A percentile compares a stretch with the other conserved stretches of the same genome.
Conservation (phyloP, 2,797 vertebrate genomes). For the Neoniphon sammara region DNA sequence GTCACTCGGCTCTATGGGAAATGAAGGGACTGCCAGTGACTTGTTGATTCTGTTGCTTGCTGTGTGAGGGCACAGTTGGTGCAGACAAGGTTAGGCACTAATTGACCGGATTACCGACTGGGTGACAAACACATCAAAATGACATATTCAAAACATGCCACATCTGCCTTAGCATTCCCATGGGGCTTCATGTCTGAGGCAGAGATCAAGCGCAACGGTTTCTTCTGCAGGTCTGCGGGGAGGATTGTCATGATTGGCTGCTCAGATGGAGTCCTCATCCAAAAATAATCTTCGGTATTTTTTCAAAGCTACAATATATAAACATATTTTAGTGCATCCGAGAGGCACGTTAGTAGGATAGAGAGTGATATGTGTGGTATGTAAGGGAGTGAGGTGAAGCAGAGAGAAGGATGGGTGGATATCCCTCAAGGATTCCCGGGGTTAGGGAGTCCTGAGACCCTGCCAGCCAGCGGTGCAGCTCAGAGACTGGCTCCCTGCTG, state of each 20-base stretch:
- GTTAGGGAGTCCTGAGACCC: conserved; percentile 30
- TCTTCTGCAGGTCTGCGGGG: not conserved
- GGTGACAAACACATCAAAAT: not conserved
- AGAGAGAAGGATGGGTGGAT: conserved; percentile 2
- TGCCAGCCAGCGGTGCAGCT: conserved; percentile 39
- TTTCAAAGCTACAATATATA: conserved; percentile 10
- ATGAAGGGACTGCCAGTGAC: no score
- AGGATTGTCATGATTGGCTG: conserved; percentile 1
- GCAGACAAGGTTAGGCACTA: no score
- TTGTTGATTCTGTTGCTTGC: no score
- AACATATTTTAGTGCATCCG: conserved; percentile 16
- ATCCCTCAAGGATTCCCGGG: conserved; percentile 21
- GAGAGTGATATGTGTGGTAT: not conserved
- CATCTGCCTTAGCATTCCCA: not conserved
- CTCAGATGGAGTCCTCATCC: conserved; percentile 1
- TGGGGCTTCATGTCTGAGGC: not conserved
- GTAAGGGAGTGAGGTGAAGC: conserved; percentile 8
- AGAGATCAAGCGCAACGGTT: not conserved
- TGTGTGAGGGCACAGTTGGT: no score
- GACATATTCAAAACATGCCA: not conserved
- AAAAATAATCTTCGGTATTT: conserved; percentile 22
- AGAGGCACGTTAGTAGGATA: not conserved
- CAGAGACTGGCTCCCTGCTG: conserved; percentile 32
- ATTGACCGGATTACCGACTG: not conserved
- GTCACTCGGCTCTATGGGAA: no score